Conservation (phyloP, 2,797 vertebrate species). For the Peromyscus eremicus region DNA sequence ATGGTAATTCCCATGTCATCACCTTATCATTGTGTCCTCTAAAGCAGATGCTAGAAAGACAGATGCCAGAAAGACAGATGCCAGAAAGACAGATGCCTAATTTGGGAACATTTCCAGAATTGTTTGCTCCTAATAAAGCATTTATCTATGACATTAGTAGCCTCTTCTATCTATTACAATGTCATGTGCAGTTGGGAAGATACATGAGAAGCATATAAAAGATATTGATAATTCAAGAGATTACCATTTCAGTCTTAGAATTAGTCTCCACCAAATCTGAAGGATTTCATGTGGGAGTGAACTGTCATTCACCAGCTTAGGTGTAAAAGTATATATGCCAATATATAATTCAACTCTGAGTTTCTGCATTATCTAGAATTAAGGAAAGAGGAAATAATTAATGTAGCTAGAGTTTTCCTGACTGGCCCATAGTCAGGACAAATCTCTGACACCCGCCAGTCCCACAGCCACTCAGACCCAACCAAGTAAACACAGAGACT, state of each 20-base stretch:
- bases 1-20: slow-evolving; percentile 47
- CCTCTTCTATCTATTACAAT: slow-evolving; percentile 69
- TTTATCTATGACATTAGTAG: slow-evolving; percentile 62
- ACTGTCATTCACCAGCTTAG: not conserved
- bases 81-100: slow-evolving; percentile 71
- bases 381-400: not conserved
- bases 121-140: slow-evolving; percentile 66
- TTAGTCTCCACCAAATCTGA: slow-evolving; percentile 25
- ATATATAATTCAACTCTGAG: not conserved
- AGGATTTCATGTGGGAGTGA: not conserved
- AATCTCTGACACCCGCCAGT: too few species aligned
- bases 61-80: slow-evolving; percentile 68
- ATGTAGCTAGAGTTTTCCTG: too few species aligned
- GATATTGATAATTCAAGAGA: slow-evolving; percentile 56
- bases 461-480: too few species aligned
- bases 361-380: slow-evolving; percentile 36
- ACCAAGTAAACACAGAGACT: too few species aligned
- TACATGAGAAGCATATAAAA: slow-evolving; percentile 49
- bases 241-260: slow-evolving; percentile 19
- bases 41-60: slow-evolving; percentile 65
- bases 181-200: slow-evolving; percentile 55
- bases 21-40: slow-evolving; percentile 66
- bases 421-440: too few species aligned
- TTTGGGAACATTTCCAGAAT: slow-evolving; percentile 74
- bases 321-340: not conserved